Evolutionary conservation across 37 sponge, comb jelly and placozoan species (phyloP).

Genomic region (Petrosia ficiformis): DNA sequence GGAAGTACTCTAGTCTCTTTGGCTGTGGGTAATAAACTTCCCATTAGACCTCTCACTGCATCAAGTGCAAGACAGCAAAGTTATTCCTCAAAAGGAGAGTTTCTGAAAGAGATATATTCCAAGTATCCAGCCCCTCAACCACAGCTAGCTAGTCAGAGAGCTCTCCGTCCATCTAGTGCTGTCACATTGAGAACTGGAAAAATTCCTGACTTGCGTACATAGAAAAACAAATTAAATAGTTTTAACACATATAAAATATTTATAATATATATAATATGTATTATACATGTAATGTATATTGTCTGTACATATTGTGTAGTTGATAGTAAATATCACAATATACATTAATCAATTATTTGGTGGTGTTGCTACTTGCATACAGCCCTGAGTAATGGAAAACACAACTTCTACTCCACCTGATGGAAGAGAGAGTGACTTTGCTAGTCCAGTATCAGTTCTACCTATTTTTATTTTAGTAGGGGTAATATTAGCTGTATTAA

Average conservation of each 20-base stretch:
- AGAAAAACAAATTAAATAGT: constrained; percentile 6
- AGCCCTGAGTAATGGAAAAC: too few relatives aligned
- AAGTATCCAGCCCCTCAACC: constrained; percentile 34
- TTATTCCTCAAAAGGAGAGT: constrained; percentile 28
- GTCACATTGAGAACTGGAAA: constrained; percentile 12
- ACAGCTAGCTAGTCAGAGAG: constrained; percentile 19
- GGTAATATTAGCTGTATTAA: constrained; percentile 2
- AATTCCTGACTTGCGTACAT: constrained; percentile 34
- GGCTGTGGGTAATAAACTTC: background rate
- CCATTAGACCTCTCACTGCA: too few relatives aligned
- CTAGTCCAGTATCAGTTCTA: too few relatives aligned
- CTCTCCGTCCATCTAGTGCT: constrained; percentile 36
- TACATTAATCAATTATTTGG: too few relatives aligned
- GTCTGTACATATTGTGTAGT: too few relatives aligned
- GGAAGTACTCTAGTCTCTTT: too few relatives aligned
- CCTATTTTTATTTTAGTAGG: constrained; percentile 17
- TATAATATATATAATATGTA: too few relatives aligned
- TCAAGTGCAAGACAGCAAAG: background rate
- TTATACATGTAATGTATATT: too few relatives aligned
- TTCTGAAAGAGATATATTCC: constrained; percentile 22
- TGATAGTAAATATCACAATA: too few relatives aligned
- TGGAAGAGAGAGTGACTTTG: too few relatives aligned
- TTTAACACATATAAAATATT: background rate
- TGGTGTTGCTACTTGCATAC: too few relatives aligned
- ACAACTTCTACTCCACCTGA: too few relatives aligned